A percentile compares a stretch with the other conserved stretches of the same genome.
Evolutionary conservation across 1,140 invertebrate genomes (phyloP).

Genomic region (Drosophila fuyamai): DNA sequence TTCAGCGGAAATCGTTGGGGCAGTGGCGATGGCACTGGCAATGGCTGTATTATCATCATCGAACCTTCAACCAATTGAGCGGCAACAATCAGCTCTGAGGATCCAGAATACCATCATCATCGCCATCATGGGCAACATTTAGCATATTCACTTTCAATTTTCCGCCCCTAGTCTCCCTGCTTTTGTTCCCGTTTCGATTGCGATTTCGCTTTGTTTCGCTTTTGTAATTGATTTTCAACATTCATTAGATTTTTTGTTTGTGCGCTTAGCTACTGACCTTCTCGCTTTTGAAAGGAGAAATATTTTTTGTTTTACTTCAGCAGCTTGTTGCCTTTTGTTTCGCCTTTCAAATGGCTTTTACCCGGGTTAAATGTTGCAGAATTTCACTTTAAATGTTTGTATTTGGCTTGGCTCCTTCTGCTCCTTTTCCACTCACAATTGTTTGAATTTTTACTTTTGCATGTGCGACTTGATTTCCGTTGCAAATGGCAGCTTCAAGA

Average conservation of each 20-base stretch:
- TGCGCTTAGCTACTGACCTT: constrained; percentile 39
- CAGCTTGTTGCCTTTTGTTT: constrained; percentile 55
- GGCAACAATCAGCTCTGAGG: constrained; percentile 35
- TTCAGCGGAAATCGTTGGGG: constrained; percentile 57
- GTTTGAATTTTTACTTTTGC: constrained; percentile 81
- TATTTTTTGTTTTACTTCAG: constrained; percentile 22
- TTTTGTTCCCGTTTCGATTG: constrained; percentile 34
- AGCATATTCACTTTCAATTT: constrained; percentile 75
- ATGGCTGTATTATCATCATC: constrained; percentile 20
- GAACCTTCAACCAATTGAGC: constrained; percentile 32
- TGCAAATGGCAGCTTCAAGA: constrained; percentile 66
- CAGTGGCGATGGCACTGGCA: constrained; percentile 8
- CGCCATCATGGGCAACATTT: constrained; percentile 34
- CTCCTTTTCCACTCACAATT: constrained; percentile 39
- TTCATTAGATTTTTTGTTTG: constrained; percentile 66
- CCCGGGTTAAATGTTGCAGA: constrained; percentile 73
- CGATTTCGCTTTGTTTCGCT: constrained; percentile 39
- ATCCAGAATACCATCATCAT: constrained; percentile 7
- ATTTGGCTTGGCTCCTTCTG: constrained; percentile 5
- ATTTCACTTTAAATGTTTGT: constrained; percentile 62
- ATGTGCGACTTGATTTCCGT: constrained; percentile 82
- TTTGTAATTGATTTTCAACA: constrained; percentile 76
- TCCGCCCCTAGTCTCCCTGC: background rate
- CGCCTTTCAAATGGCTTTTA: constrained; percentile 46
- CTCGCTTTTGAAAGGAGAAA: constrained; percentile 6